Base-by-base conservation (phyloP, 2,888 invertebrate species). In the Drosophila paranaensis region DNA sequence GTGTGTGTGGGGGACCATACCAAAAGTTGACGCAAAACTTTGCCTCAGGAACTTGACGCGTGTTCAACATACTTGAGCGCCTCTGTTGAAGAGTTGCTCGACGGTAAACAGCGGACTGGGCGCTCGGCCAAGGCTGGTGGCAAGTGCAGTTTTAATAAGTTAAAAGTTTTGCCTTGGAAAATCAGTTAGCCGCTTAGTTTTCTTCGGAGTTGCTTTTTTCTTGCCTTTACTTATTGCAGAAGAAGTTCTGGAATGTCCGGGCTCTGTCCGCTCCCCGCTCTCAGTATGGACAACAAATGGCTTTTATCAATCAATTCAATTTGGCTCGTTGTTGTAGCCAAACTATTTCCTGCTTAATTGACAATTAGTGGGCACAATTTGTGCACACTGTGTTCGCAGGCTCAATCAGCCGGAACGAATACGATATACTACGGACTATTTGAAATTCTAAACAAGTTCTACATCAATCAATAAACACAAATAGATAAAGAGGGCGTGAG, bases 41-140 rank as follows among this genome's bases (percentile, higher is more conserved):
- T 85, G 79, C 71, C 85, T 63, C 88, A 85, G 88, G 81, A 86
- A 86, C 88, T 88, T 87, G 86, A 88, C 86, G 87, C 87, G 86
- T 86, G 87, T 88, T 88, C 84, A 84, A 87, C 88, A 88, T 86
- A 88, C 88, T 88, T 85, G 86, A 85, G 86, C 82, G 88, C 89
- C 81, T 86, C 72, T 62, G 74, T 43, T 57, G 51, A 65, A 62
- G 57, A 71, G 71, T 72, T 62, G 45, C 43, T 57, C 40, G 39
- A 43, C 11, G 39, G 50, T 42, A 25, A 11, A 27, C 35, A 30
- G 48, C 35, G 37, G 65, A 27, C 3, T 14, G 53, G 14, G 40
- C 16, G 9, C 11, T 13, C 35, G 16, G 20, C 42, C 42, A 50
- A 60, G 42, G 57, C 64, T 70, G 67, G 64, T 63, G 80, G 82